phyloP scores from a whole-genome alignment of 2,888 invertebrate species.

The Lithophane socia region DNA sequence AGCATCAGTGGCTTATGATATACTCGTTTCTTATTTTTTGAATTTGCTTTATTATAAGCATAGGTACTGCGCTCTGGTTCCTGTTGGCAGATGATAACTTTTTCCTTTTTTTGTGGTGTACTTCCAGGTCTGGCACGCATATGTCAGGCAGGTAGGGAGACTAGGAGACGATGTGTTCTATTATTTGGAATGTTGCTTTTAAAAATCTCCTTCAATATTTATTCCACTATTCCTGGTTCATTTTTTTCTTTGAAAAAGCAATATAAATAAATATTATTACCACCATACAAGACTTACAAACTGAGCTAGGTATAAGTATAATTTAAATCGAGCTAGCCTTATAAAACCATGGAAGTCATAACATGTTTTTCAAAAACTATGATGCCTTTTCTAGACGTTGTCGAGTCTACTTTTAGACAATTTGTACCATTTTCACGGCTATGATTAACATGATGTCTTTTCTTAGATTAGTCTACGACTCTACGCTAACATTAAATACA shows the following conservation, averaged over 20 bases:
- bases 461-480: slow-evolving; percentile 51
- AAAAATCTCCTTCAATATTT: too few species aligned
- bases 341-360: neutral
- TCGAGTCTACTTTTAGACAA: slow-evolving; percentile 68
- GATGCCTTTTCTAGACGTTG: slow-evolving; percentile 52
- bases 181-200: too few species aligned
- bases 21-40: too few species aligned
- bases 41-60: too few species aligned
- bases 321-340: neutral
- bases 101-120: neutral
- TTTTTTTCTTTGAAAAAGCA: neutral
- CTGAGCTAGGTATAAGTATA: neutral
- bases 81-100: neutral
- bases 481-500: slow-evolving; percentile 38
- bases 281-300: neutral
- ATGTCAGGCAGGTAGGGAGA: neutral
- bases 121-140: neutral
- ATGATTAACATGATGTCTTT: slow-evolving; percentile 69
- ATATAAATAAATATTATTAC: too few species aligned
- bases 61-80: too few species aligned
- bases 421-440: slow-evolving; percentile 79
- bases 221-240: neutral
- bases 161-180: too few species aligned
- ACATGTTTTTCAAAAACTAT: neutral
- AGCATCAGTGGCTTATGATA: too few species aligned